Percentiles rank a stretch among this genome's conserved stretches.
Evolutionary conservation across 2,113 vertebrate genomes (phyloP).

Genomic region (Lethenteron reissneri): DNA sequence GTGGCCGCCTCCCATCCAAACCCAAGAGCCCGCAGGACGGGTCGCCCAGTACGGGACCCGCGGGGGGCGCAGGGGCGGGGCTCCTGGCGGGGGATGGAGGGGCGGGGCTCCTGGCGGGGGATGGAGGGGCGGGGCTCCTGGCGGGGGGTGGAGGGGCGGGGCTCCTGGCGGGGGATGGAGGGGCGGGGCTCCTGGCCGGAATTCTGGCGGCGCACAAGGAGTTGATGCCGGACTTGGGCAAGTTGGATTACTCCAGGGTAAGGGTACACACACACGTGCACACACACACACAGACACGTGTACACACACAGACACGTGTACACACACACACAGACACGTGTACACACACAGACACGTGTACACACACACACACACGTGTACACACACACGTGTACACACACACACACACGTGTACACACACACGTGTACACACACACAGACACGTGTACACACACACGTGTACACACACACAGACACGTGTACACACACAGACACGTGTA

Average conservation of each 20-base stretch:
- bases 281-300: neutral
- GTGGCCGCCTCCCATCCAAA: conserved; percentile 87
- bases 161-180: conserved; percentile 50
- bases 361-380: too few relatives aligned
- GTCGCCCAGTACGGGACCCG: conserved; percentile 57
- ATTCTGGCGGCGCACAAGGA: conserved; percentile 89
- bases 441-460: too few relatives aligned
- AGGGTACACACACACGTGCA: conserved; percentile 16
- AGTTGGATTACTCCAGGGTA: conserved; percentile 91
- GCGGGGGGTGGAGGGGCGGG: conserved; percentile 47
- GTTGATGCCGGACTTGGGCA: conserved; percentile 93
- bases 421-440: too few relatives aligned
- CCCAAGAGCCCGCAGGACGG: conserved; percentile 96
- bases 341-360: too few relatives aligned
- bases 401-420: too few relatives aligned
- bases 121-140: conserved; percentile 53
- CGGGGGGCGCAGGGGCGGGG: conserved; percentile 43
- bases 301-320: conserved; percentile 6
- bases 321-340: neutral
- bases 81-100: conserved; percentile 47
- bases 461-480: too few relatives aligned
- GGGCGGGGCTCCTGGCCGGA: conserved; percentile 81
- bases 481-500: too few relatives aligned
- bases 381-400: too few relatives aligned
- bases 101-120: conserved; percentile 80